Evolutionary conservation across 1,140 invertebrate genomes (phyloP), one percentile per base, ranked within the genome.

Genomic region (Hyposmocoma kahamanoa): DNA sequence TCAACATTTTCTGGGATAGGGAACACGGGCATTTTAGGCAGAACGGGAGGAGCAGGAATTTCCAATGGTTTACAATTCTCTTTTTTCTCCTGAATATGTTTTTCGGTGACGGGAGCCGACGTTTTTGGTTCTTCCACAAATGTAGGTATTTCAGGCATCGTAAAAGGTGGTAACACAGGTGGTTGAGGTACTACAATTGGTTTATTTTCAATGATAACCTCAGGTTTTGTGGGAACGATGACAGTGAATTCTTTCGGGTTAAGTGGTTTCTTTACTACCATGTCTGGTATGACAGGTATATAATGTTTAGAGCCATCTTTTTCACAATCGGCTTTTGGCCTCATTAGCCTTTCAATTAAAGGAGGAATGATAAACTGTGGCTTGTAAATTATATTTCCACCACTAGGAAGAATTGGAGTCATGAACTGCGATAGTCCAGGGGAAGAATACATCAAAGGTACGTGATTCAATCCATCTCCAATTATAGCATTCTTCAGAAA

Each of bases 351-450:
- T 28, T 28, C 11, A 11, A 28, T 11, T 11, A 28, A 28, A 5
- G 58, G 44, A 5, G 51, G 26, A 20, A 53, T 11, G 22, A 49
- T 32, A 17, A 62, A 44, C 47, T 63, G 51, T 53, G 69, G 59
- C 19, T 63, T 58, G 42, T 60, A 65, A 38, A 63, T 66, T 8
- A 66, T 49, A 42, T 69, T 69, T 8, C 56, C 52, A 22, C 63
- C 67, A n/a, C n/a, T n/a, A n/a, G n/a, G n/a, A n/a, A n/a, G n/a
- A n/a, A n/a, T n/a, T n/a, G n/a, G n/a, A n/a, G n/a, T n/a, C n/a
- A n/a, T n/a, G n/a, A n/a, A n/a, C n/a, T n/a, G n/a, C n/a, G n/a
- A n/a, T n/a, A n/a, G n/a, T n/a, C n/a, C n/a, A n/a, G n/a, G 61
- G 61, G 4, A 56, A 20, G 20, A 65, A 50, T n/a, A n/a, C n/a